phyloP scores from a whole-genome alignment of 2,797 vertebrate species.

The Sebastiscus tertius region DNA sequence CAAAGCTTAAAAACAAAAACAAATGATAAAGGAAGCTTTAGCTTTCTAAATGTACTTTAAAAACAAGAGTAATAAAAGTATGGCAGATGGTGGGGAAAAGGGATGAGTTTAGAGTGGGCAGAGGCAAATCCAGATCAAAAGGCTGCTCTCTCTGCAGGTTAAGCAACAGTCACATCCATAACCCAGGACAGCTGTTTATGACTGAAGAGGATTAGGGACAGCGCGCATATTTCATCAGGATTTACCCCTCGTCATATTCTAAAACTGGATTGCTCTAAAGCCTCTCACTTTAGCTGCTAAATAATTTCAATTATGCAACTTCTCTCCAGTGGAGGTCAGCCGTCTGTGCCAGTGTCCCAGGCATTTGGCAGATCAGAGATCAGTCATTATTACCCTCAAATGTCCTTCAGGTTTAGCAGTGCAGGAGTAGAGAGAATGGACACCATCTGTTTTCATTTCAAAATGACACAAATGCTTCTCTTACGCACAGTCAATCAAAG shows the following conservation, averaged over 20 bases:
- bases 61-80: slow-evolving; percentile 54
- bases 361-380: slow-evolving; percentile 53
- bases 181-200: slow-evolving; percentile 79
- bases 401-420: slow-evolving; percentile 58
- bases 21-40: slow-evolving; percentile 17
- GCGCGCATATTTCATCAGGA: slow-evolving; percentile 78
- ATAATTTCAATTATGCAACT: slow-evolving; percentile 70
- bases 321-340: slow-evolving; percentile 59
- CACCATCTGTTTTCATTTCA: slow-evolving; percentile 54
- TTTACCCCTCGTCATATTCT: slow-evolving; percentile 65
- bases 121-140: slow-evolving; percentile 77
- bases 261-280: slow-evolving; percentile 68
- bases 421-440: slow-evolving; percentile 30
- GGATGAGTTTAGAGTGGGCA: slow-evolving; percentile 56
- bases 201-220: slow-evolving; percentile 75
- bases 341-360: slow-evolving; percentile 2
- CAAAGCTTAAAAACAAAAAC: slow-evolving; percentile 5
- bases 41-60: slow-evolving; percentile 41
- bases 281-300: slow-evolving; percentile 66
- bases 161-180: slow-evolving; percentile 73
- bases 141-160: slow-evolving; percentile 67
- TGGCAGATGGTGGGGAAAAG: slow-evolving; percentile 63
- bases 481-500: slow-evolving; percentile 45
- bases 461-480: slow-evolving; percentile 42
- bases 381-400: slow-evolving; percentile 55